These are phyloP conservation scores for Lagria hirta DNA, from an alignment of 2,888 invertebrate genomes.

Conservation along the genomic window DNA sequence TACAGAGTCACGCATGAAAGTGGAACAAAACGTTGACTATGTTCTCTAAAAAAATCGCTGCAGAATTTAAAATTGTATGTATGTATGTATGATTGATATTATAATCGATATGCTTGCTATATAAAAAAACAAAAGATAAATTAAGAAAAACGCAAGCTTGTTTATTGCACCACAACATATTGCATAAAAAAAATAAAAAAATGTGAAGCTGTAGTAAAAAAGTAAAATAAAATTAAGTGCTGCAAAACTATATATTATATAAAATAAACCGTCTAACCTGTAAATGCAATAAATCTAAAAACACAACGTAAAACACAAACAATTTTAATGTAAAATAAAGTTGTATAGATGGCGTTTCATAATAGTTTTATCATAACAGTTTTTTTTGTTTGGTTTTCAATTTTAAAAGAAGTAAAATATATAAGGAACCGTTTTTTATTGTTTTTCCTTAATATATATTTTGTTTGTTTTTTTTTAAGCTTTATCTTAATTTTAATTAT, in stretches of 20 bases:
- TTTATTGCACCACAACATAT: conserved; percentile 28
- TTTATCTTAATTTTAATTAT: conserved; percentile 7
- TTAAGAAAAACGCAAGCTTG: conserved; percentile 12
- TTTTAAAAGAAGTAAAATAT: too few species aligned
- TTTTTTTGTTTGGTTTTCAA: too few species aligned
- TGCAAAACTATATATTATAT: conserved; percentile 18
- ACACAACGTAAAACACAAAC: conserved; percentile 11
- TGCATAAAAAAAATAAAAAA: conserved; percentile 20
- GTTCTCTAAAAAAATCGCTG: conserved; percentile 13
- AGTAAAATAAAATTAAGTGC: conserved; percentile 18
- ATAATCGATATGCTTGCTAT: conserved; percentile 17
- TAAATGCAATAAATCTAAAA: conserved; percentile 23
- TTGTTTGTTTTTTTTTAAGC: conserved; percentile 20
- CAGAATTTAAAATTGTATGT: conserved; percentile 13
- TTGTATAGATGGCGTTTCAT: conserved; percentile 12
- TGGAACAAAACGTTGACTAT: conserved; percentile 11
- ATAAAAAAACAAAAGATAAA: conserved; percentile 10
- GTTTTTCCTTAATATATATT: conserved; percentile 17
- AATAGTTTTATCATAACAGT: too few species aligned
- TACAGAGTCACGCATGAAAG: conserved; percentile 17
- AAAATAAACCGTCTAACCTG: conserved; percentile 26
- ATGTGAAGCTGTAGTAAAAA: conserved; percentile 4
- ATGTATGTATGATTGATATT: conserved; percentile 16
- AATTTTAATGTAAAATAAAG: conserved; percentile 19
- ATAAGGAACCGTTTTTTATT: conserved; percentile 14